These are phyloP conservation scores for Osmerus eperlanus DNA, from an alignment of 2,113 vertebrate species.

Conservation along the genomic window DNA sequence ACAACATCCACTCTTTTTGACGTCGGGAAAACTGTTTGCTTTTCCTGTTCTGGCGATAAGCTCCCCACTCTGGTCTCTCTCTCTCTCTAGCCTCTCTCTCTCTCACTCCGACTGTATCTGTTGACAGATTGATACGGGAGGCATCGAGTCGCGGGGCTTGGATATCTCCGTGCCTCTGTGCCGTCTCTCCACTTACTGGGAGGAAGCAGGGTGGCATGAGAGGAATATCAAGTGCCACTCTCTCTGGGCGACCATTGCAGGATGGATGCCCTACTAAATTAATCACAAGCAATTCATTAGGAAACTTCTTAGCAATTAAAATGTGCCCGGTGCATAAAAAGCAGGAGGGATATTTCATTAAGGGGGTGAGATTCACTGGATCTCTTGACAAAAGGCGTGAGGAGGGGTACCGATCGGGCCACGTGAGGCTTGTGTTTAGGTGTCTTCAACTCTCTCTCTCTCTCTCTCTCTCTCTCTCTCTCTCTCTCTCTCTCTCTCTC, in stretches of 20 bases:
- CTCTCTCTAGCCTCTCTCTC: neutral
- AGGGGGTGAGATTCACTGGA: neutral
- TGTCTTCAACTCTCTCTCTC: neutral
- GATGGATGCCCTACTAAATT: constrained; percentile 10
- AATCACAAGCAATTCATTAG: constrained; percentile 16
- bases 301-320: constrained; percentile 17
- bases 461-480: too few relatives aligned
- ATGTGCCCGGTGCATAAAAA: constrained; percentile 10
- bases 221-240: constrained; percentile 53
- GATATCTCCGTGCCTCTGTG: constrained; percentile 38
- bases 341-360: neutral
- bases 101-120: constrained; percentile 5
- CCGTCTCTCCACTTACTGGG: constrained; percentile 37
- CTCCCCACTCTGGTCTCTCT: constrained; percentile 16
- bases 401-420: neutral
- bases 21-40: neutral
- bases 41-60: constrained; percentile 1
- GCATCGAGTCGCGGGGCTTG: constrained; percentile 33
- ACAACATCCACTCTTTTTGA: too few relatives aligned
- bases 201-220: constrained; percentile 37
- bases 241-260: constrained; percentile 4
- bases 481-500: too few relatives aligned
- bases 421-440: constrained; percentile 6
- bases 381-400: constrained; percentile 15
- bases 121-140: constrained; percentile 24